These are phyloP conservation scores for Galago senegalensis DNA, from an alignment of 2,797 vertebrate species.

Conservation along the genomic window DNA sequence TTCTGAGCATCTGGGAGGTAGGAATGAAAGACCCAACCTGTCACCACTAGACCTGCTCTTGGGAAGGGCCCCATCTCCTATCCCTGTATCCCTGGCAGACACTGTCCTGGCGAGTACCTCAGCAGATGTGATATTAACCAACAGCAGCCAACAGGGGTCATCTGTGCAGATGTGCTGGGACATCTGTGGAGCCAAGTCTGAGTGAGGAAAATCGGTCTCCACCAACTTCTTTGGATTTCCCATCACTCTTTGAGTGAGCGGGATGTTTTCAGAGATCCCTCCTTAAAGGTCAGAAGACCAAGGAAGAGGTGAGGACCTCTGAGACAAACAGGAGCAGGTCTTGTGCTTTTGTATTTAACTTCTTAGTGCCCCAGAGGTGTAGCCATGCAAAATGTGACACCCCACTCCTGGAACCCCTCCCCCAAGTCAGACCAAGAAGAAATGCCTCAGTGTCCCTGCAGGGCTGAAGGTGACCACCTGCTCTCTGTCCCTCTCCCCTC, in stretches of 20 bases:
- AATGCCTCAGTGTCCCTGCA: accelerated
- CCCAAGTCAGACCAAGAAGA: neutral
- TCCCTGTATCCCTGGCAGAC: neutral
- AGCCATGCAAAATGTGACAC: neutral
- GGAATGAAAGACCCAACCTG: neutral
- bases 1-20: neutral
- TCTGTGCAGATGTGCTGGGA: neutral
- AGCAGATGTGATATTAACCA: neutral
- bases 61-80: neutral
- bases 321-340: neutral
- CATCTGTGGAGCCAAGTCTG: neutral
- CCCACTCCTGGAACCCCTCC: neutral
- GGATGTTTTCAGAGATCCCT: no score
- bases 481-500: neutral
- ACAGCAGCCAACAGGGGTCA: neutral
- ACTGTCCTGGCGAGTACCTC: neutral
- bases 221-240: neutral
- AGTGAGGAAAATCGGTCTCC: neutral
- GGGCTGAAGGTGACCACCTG: neutral
- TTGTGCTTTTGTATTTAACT: neutral
- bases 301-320: neutral
- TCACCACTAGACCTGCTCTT: neutral
- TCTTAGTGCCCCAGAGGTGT: neutral
- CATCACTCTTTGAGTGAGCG: neutral
- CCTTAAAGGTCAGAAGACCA: neutral